Conservation (phyloP, 2,888 invertebrate species). For the Agrenia bidenticulata region DNA sequence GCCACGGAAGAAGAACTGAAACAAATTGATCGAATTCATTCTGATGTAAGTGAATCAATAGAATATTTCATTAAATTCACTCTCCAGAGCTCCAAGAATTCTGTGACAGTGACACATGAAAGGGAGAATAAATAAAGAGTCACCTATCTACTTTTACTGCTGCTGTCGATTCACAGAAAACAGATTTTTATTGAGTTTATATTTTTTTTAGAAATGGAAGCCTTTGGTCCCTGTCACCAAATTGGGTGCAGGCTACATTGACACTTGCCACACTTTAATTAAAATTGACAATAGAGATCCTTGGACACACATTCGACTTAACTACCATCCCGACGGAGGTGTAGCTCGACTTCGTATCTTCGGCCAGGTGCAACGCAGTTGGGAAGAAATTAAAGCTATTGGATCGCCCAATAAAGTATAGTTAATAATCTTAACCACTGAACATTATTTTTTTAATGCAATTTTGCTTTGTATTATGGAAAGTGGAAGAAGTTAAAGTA, state of each 20-base stretch:
- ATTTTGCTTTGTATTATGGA: no score
- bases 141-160: no score
- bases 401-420: conserved; percentile 5
- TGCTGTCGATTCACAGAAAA: no score
- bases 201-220: conserved; percentile 58
- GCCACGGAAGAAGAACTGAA: conserved; percentile 27
- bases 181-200: no score
- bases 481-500: no score
- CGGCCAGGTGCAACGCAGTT: conserved; percentile 59
- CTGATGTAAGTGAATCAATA: conserved; percentile 25
- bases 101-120: not conserved
- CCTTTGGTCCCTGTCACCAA: conserved; percentile 61
- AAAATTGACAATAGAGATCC: conserved; percentile 60
- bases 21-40: conserved; percentile 12
- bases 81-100: not conserved
- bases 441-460: no score
- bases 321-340: conserved; percentile 67
- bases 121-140: no score
- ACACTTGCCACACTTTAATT: conserved; percentile 64
- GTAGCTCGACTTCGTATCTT: conserved; percentile 65
- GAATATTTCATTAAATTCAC: not conserved
- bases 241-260: conserved; percentile 62
- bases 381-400: conserved; percentile 35
- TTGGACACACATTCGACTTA: conserved; percentile 65
- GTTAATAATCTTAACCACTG: no score